Conservation (phyloP, 1,140 invertebrate genomes). For the Drosophila mayri region DNA sequence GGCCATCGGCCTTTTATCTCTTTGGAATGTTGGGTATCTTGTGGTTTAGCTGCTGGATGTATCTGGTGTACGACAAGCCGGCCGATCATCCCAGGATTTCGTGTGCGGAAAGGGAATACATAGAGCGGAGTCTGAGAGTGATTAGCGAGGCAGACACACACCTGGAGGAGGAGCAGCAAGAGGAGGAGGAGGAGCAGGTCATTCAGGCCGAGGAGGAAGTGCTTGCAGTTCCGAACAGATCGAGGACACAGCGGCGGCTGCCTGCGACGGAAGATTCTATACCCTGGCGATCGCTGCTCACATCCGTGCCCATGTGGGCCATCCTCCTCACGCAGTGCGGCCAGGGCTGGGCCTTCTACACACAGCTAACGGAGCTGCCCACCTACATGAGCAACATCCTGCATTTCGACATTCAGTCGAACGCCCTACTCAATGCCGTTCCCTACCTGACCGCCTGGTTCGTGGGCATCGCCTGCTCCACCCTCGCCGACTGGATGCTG, state of each 20-base stretch:
- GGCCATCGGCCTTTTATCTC: conserved; percentile 92
- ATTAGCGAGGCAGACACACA: background rate
- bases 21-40: conserved; percentile 90
- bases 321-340: conserved; percentile 95
- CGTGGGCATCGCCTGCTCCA: conserved; percentile 89
- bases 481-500: conserved; percentile 90
- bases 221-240: background rate
- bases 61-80: conserved; percentile 91
- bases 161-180: conserved; percentile 58
- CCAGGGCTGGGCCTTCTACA: conserved; percentile 97
- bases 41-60: conserved; percentile 93
- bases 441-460: conserved; percentile 92
- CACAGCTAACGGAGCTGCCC: conserved; percentile 96
- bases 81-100: conserved; percentile 92
- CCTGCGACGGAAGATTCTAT: conserved; percentile 28
- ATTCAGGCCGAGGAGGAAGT: conserved; percentile 6
- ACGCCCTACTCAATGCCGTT: conserved; percentile 91
- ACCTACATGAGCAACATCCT: conserved; percentile 97
- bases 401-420: conserved; percentile 94
- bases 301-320: conserved; percentile 94
- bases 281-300: conserved; percentile 93
- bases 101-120: conserved; percentile 88
- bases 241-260: background rate
- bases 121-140: conserved; percentile 86
- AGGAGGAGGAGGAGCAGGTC: background rate